These are phyloP conservation scores for Meloidogyne hapla DNA, from an alignment of 1,140 invertebrate genomes.

Conservation along the genomic window DNA sequence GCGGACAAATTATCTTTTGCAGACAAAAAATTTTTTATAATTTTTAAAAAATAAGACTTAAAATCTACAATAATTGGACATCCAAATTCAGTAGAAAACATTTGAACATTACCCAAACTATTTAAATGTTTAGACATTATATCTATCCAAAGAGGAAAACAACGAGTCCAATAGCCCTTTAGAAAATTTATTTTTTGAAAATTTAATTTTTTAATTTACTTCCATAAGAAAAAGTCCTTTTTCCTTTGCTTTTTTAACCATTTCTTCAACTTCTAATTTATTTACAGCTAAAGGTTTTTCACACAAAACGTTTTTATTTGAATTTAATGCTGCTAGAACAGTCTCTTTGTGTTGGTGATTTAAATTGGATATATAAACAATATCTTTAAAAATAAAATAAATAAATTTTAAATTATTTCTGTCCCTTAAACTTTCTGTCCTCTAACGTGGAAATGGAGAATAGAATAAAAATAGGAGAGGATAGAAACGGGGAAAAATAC, in stretches of 20 bases:
- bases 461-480: no score
- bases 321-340: conserved; percentile 37
- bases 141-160: conserved; percentile 32
- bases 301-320: conserved; percentile 46
- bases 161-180: conserved; percentile 38
- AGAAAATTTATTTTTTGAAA: conserved; percentile 21
- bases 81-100: conserved; percentile 28
- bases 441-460: no score
- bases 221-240: conserved; percentile 45
- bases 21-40: no score
- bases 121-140: not conserved
- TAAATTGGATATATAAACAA: conserved; percentile 37
- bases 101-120: conserved; percentile 1
- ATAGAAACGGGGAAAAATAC: no score
- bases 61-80: conserved; percentile 27
- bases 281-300: conserved; percentile 50
- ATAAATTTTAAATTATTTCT: no score
- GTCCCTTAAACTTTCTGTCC: no score
- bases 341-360: conserved; percentile 37
- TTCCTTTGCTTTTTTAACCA: conserved; percentile 39
- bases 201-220: conserved; percentile 14
- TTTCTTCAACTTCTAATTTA: conserved; percentile 37
- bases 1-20: not conserved
- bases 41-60: not conserved
- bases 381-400: conserved; percentile 29